Conservation (phyloP, 2,797 vertebrate genomes). For the Periparus ater region DNA sequence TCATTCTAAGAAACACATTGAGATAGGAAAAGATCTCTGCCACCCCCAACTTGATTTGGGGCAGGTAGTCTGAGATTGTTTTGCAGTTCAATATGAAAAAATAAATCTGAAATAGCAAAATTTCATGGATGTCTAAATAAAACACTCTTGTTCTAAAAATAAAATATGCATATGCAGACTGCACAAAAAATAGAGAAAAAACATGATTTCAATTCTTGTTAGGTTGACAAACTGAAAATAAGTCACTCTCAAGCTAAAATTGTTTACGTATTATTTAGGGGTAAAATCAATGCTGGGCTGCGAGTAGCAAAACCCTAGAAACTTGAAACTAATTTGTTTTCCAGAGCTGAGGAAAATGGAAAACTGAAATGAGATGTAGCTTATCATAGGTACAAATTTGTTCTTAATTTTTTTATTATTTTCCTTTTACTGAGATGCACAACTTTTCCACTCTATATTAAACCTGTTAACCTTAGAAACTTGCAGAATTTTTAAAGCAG, state of each 20-base stretch:
- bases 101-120: background rate
- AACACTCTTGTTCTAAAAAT: background rate
- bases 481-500: background rate
- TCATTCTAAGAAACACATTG: background rate
- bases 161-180: background rate
- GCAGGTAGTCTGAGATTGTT: background rate
- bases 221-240: conserved; percentile 7
- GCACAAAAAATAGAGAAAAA: background rate
- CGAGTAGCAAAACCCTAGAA: background rate
- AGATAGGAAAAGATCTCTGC: background rate
- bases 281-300: background rate
- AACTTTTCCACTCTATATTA: background rate
- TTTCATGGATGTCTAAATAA: conserved; percentile 1
- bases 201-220: background rate
- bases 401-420: background rate
- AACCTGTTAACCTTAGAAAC: background rate
- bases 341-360: background rate
- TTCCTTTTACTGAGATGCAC: background rate
- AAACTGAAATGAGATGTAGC: background rate
- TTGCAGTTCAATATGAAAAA: background rate
- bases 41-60: background rate
- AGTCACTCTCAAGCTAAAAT: background rate
- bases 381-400: background rate
- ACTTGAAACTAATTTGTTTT: background rate
- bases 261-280: background rate